phyloP scores from a whole-genome alignment of 2,888 invertebrate species.

The Allygus modestus region DNA sequence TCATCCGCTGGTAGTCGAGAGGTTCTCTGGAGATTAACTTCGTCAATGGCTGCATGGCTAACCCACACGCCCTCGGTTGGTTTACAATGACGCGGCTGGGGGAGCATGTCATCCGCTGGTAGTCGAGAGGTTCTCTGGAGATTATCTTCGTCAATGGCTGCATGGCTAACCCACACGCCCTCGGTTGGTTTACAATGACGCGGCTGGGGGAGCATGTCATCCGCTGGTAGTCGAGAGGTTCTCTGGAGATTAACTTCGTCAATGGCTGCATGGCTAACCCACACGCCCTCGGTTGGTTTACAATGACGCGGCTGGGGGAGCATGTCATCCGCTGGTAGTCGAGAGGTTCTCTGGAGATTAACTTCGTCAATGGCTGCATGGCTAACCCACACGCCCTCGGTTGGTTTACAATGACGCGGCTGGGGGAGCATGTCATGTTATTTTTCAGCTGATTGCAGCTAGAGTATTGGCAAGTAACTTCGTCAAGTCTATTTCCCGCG shows the following conservation, averaged over 20 bases:
- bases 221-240: neutral
- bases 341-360: neutral
- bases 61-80: too few relatives aligned
- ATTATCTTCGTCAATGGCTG: neutral
- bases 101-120: too few relatives aligned
- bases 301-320: neutral
- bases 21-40: too few relatives aligned
- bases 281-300: neutral
- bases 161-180: neutral
- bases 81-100: too few relatives aligned
- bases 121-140: neutral
- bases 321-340: neutral
- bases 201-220: neutral
- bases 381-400: neutral
- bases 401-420: neutral
- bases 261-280: neutral
- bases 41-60: too few relatives aligned
- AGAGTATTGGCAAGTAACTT: slow-evolving; percentile 28
- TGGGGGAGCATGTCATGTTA: slow-evolving; percentile 9
- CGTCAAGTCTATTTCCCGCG: slow-evolving; percentile 18
- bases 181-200: neutral
- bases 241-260: slow-evolving; percentile 9
- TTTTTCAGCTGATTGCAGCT: slow-evolving; percentile 29
- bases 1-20: too few relatives aligned
- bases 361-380: neutral